phyloP scores from a whole-genome alignment of 2,113 vertebrate species.

The Mirounga angustirostris region DNA sequence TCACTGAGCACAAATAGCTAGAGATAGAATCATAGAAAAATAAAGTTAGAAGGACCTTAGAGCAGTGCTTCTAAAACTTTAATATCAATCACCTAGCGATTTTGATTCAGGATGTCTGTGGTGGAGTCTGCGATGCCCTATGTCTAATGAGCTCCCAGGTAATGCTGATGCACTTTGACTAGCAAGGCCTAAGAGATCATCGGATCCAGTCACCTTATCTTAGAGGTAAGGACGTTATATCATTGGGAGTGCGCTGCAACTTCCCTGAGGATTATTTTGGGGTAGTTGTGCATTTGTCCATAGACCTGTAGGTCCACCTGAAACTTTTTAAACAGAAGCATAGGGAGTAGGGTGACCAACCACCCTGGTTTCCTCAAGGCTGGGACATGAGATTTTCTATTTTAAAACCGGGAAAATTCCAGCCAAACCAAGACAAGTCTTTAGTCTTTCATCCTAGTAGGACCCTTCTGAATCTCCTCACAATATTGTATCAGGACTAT shows the following conservation, averaged over 20 bases:
- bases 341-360: neutral
- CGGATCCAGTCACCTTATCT: neutral
- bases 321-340: conserved; percentile 3
- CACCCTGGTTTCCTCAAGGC: neutral
- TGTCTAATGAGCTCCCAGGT: neutral
- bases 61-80: neutral
- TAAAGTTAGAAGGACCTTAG: conserved; percentile 48
- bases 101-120: neutral
- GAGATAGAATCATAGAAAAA: conserved; percentile 30
- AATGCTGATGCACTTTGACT: neutral
- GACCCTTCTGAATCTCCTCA: neutral
- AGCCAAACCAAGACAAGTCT: neutral
- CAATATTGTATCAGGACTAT: neutral
- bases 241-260: neutral
- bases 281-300: neutral
- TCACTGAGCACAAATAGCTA: conserved; percentile 68
- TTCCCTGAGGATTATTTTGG: neutral
- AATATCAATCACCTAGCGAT: neutral
- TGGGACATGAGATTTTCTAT: neutral
- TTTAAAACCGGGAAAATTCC: neutral
- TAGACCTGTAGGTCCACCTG: neutral
- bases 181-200: neutral
- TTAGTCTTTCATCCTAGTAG: neutral
- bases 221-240: neutral
- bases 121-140: neutral